Conservation (phyloP, 2,113 vertebrate genomes). For the cattle (Bos taurus) region DNA sequence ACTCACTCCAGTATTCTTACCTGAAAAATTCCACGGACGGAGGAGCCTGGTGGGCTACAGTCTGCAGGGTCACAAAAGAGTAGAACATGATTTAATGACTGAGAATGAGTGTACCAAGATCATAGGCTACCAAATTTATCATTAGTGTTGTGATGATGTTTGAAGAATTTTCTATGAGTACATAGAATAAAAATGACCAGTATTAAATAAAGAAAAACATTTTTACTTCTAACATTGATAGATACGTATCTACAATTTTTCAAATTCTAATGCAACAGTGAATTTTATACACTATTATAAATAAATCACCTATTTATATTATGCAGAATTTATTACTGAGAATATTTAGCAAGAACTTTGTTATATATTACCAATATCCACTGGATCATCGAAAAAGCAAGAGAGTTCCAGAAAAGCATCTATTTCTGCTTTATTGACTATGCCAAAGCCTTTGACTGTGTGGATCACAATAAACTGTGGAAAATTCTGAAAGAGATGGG, state of each 20-base stretch:
- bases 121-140: not conserved
- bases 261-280: not conserved
- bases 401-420: not conserved
- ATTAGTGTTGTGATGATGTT: not conserved
- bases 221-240: not conserved
- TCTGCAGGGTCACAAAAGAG: not conserved
- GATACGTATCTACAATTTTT: not conserved
- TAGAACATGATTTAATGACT: not conserved
- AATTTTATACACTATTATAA: not conserved
- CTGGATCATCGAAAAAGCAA: not conserved
- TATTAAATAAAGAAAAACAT: not conserved
- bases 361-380: not conserved
- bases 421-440: not conserved
- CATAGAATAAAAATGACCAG: not conserved
- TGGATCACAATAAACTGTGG: not conserved
- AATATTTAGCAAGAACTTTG: not conserved
- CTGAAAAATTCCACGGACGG: not conserved
- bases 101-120: fast-evolving
- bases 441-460: not conserved
- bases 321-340: not conserved
- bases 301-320: not conserved
- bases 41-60: not conserved
- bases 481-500: not conserved
- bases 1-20: not conserved
- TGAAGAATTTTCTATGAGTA: not conserved